Evolutionary conservation across 53 echinoderm and acorn worm species (phyloP), one percentile per base, ranked within the genome.

Genomic region (Echinometra lucunter): DNA sequence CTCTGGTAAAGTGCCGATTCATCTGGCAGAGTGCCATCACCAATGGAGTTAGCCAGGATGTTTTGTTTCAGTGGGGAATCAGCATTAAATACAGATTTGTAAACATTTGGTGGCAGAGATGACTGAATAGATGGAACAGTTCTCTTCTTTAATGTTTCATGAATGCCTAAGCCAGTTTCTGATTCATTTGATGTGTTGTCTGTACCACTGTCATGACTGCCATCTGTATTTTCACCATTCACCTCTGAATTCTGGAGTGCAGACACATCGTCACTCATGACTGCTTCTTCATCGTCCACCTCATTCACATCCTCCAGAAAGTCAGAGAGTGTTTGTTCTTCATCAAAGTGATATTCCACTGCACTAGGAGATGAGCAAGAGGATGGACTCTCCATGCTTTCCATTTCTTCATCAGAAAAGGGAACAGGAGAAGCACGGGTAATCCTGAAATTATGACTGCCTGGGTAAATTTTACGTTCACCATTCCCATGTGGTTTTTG

Each of bases 1-100:
- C 97, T 96, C 49, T 95, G 95, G 81, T 92, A 96, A 15, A 92
- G 45, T 10, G 57, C 49, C 23, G 95, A 95, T 89, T 95, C 92
- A 19, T 96, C 95, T 63, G 92, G 89, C 19, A 89, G 27, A 27
- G 45, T 56, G 42, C 70, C 34, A 27, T 91, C 27, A 8, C 47
- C 44, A 57, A 63, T 1, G 32, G 90, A 90, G 11, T 90, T 90
- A n/a, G 34, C 66, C 25, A 45, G 72, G 7, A 25, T n/a, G 44
- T 95, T 89, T 34, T 74, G 45, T 45, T 91, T 66, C 38, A 44
- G 78, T 57, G 95, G 91, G 30, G 89, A 58, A 25, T 90, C 90
- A 57, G 58, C 90, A 58, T 66, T 90, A 25, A 90, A 35, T 1
- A 90, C 0, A 90, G 58, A 63, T 90, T 38, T 60, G 21, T 90